Conservation (phyloP, 2,797 vertebrate genomes). For the Graptemys geographica region DNA sequence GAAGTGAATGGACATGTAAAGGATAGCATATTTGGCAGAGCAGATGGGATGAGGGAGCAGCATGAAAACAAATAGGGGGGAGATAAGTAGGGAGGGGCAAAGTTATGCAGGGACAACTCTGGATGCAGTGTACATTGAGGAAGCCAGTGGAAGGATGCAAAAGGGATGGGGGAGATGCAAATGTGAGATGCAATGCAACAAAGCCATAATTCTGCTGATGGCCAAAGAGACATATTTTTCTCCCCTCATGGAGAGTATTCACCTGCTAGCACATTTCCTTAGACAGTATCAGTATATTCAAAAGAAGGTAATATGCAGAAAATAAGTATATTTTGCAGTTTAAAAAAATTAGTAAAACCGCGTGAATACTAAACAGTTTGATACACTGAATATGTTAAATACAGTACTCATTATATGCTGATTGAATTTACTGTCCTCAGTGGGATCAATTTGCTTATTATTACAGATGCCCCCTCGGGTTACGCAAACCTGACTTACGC, state of each 20-base stretch:
- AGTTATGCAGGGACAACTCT: not conserved
- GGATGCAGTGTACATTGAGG: not conserved
- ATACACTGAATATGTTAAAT: not conserved
- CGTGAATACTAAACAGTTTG: not conserved
- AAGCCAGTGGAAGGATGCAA: not conserved
- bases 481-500: too few species aligned
- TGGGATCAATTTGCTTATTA: conserved; percentile 47
- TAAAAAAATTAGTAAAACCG: not conserved
- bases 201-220: not conserved
- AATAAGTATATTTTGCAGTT: not conserved
- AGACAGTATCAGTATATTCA: not conserved
- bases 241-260: not conserved
- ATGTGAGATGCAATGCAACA: not conserved
- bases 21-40: not conserved
- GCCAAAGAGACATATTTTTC: not conserved
- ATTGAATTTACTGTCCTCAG: conserved; percentile 26
- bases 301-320: not conserved
- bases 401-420: not conserved
- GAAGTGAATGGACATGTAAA: not conserved
- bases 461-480: not conserved
- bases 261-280: not conserved
- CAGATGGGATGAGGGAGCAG: not conserved
- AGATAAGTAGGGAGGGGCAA: too few species aligned
- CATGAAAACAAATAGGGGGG: not conserved
- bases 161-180: not conserved